A percentile compares a stretch with the other conserved stretches of the same genome.
Evolutionary conservation across 2,888 invertebrate species (phyloP).

Genomic region (Hedychridium roseum): DNA sequence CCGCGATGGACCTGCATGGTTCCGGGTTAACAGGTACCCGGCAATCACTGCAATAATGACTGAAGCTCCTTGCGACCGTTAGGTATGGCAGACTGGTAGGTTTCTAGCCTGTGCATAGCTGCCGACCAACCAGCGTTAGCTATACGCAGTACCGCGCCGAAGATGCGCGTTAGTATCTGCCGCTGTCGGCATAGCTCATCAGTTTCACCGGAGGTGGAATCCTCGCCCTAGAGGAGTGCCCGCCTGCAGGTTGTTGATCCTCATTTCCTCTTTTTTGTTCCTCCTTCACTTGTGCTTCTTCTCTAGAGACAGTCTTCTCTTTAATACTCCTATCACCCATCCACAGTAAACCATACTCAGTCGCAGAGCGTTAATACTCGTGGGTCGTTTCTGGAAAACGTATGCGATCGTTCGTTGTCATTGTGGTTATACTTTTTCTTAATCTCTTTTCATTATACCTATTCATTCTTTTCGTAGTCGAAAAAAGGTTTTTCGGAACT

Average conservation of each 20-base stretch:
- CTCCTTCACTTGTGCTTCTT: slow-evolving; percentile 20
- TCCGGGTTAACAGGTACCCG: slow-evolving; percentile 45
- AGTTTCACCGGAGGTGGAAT: slow-evolving; percentile 35
- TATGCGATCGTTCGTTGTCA: background rate
- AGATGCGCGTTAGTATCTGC: slow-evolving; percentile 38
- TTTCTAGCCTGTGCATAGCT: slow-evolving; percentile 10
- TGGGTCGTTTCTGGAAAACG: too few relatives aligned
- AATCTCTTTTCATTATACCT: background rate
- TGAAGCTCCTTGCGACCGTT: slow-evolving; percentile 47
- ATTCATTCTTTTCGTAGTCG: background rate
- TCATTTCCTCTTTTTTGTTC: slow-evolving; percentile 40
- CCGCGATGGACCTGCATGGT: slow-evolving; percentile 29
- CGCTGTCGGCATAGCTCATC: slow-evolving; percentile 40
- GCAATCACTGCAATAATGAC: slow-evolving; percentile 45
- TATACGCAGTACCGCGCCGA: slow-evolving; percentile 6
- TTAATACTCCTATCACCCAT: background rate
- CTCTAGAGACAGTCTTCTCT: slow-evolving; percentile 12
- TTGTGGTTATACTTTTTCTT: background rate
- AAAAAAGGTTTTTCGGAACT: background rate
- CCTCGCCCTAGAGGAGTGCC: slow-evolving; percentile 43
- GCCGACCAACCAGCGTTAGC: background rate
- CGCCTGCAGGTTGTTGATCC: slow-evolving; percentile 56
- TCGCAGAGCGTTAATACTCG: too few relatives aligned
- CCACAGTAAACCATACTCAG: too few relatives aligned
- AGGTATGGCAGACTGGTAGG: slow-evolving; percentile 40